Evolutionary conservation across 2,113 vertebrate genomes (phyloP), one percentile per base, ranked within the genome.

Genomic region (Paradisaea rubra): DNA sequence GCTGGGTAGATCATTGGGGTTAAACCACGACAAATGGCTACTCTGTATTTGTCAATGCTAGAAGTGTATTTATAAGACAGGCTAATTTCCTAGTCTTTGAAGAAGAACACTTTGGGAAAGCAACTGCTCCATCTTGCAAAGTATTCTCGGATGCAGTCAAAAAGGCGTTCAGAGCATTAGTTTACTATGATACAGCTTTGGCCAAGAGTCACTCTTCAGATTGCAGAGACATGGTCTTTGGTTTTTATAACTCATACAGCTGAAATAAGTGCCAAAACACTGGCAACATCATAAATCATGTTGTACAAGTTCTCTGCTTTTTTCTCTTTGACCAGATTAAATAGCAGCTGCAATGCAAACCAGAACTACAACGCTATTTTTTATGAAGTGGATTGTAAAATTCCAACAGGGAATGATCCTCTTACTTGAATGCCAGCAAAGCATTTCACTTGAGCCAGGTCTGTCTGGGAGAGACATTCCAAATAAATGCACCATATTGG

Each of bases 61-160:
- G 23, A 65, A 87, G 35, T 42, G 33, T 81, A 85, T 61, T 87
- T 87, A 18, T 28, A 87, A 84, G 71, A 53, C 45, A 84, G 41
- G 50, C 69, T 94, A 37, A 94, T 93, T 69, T 81, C 54, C 70
- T 42, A 53, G 49, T 52, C 81, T 22, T 63, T 84, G 61, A 53
- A 65, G 63, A 70, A 82, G 5, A 65, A 27, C 33, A 39, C 49
- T 77, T 73, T 49, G 59, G 59, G 74, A 86, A 94, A 88, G 70
- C 81, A 82, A 45, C 66, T 82, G 82, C 78, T 89, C 81, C 79
- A 81, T 81, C 72, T 73, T 95, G 86, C 56, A 61, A 79, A 94
- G 28, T 39, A 45, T 60, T 87, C 63, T 65, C 35, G 25, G 61
- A 81, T 81, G 31, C 77, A 89, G 57, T 27, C 54, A 41, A 53